Percentiles rank a stretch among this genome's conserved stretches.
phyloP scores from a whole-genome alignment of 2,797 vertebrate genomes.

The Decapterus maruadsi region DNA sequence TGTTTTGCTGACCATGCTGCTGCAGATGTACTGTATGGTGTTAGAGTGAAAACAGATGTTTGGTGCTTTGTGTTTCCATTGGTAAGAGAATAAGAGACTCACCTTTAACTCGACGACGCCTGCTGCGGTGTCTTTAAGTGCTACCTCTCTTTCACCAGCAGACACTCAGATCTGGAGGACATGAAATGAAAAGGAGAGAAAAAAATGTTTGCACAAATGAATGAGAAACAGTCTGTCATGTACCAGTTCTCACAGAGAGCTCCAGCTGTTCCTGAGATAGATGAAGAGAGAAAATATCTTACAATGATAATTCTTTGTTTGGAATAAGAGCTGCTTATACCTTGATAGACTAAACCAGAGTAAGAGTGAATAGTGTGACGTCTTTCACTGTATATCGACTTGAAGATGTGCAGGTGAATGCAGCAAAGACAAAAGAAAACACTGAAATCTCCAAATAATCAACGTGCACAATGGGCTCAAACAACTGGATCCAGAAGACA shows the following conservation, averaged over 20 bases:
- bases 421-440: not conserved
- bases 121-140: constrained; percentile 25
- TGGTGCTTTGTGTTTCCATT: constrained; percentile 12
- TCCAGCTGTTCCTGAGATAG: not conserved
- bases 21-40: constrained; percentile 30
- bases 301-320: not conserved
- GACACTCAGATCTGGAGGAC: constrained; percentile 56
- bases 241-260: not conserved
- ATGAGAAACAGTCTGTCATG: constrained; percentile 3
- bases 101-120: constrained; percentile 70
- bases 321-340: not conserved
- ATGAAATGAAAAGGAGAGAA: constrained; percentile 33
- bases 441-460: constrained; percentile 32
- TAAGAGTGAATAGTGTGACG: not conserved
- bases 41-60: constrained; percentile 55
- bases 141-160: constrained; percentile 37
- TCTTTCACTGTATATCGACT: not conserved
- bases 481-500: constrained; percentile 40
- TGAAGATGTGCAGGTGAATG: constrained; percentile 4
- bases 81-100: constrained; percentile 57
- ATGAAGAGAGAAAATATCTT: not conserved
- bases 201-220: constrained; percentile 10
- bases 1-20: not conserved
- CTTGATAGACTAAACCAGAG: not conserved
- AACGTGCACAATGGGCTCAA: constrained; percentile 38